A percentile compares a stretch with the other conserved stretches of the same genome.
Evolutionary conservation across 2,888 invertebrate species (phyloP).

Genomic region (Scrobipalpa atriplicella): DNA sequence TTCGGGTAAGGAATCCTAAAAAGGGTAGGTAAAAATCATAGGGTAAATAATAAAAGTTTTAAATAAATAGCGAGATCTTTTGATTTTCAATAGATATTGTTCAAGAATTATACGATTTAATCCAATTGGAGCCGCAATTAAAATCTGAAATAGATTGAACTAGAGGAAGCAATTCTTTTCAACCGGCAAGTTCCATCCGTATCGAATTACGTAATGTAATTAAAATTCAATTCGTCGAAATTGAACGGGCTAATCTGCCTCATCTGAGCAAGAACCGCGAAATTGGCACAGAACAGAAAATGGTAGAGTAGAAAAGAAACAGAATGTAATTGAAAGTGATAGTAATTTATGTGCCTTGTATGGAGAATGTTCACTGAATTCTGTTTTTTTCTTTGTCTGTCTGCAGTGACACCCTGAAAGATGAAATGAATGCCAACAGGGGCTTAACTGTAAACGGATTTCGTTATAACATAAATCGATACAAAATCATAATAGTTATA

Average conservation of each 20-base stretch:
- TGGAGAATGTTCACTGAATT: no score
- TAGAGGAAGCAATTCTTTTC: conserved; percentile 12
- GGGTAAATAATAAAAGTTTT: no score
- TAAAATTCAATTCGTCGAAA: conserved; percentile 72
- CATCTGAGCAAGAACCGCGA: conserved; percentile 49
- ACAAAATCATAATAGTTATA: no score
- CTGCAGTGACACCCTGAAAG: no score
- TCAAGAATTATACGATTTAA: not conserved
- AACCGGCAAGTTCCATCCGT: conserved; percentile 26
- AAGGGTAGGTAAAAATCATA: no score
- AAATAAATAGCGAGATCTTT: no score
- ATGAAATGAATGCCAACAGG: no score
- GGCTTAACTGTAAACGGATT: no score
- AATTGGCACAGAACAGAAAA: conserved; percentile 33
- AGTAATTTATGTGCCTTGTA: not conserved
- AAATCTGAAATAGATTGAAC: conserved; percentile 8
- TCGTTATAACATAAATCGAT: no score
- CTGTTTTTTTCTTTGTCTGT: no score
- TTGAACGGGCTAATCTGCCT: conserved; percentile 62
- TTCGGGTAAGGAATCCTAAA: no score
- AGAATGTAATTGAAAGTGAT: not conserved
- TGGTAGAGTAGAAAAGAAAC: not conserved
- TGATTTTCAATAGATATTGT: no score
- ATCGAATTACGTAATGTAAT: conserved; percentile 63
- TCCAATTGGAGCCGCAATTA: not conserved